Conservation (phyloP, 1,140 invertebrate species). For the Anadara kagoshimensis region DNA sequence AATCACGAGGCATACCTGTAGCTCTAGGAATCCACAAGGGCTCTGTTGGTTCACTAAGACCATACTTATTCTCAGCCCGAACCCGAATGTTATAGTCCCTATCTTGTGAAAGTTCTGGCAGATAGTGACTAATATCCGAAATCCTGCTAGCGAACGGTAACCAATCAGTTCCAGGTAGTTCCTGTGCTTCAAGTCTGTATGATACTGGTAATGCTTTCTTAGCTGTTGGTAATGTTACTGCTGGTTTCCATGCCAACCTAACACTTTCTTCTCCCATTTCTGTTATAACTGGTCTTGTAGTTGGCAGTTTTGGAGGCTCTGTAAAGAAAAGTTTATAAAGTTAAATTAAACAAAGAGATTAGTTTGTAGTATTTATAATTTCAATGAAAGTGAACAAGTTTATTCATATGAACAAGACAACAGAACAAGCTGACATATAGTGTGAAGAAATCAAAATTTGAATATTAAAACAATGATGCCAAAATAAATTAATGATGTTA, state of each 20-base stretch:
- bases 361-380: not conserved
- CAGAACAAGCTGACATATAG: too few species aligned
- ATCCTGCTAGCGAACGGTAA: constrained; percentile 57
- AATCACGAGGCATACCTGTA: constrained; percentile 39
- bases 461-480: too few species aligned
- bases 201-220: constrained; percentile 48
- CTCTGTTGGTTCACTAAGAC: constrained; percentile 64
- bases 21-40: constrained; percentile 66
- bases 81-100: constrained; percentile 66
- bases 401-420: not conserved
- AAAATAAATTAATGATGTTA: too few species aligned
- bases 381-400: not conserved
- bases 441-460: too few species aligned
- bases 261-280: constrained; percentile 66
- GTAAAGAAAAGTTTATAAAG: constrained; percentile 8
- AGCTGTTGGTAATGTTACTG: constrained; percentile 30
- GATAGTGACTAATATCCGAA: constrained; percentile 56
- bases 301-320: constrained; percentile 60
- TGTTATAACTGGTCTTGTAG: constrained; percentile 58
- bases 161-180: constrained; percentile 63
- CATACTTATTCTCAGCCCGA: constrained; percentile 67
- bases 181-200: constrained; percentile 65
- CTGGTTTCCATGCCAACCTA: constrained; percentile 65
- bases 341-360: too few species aligned
- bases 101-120: constrained; percentile 58